Conservation (phyloP, 2,888 invertebrate genomes). For the Eupithecia inturbata region DNA sequence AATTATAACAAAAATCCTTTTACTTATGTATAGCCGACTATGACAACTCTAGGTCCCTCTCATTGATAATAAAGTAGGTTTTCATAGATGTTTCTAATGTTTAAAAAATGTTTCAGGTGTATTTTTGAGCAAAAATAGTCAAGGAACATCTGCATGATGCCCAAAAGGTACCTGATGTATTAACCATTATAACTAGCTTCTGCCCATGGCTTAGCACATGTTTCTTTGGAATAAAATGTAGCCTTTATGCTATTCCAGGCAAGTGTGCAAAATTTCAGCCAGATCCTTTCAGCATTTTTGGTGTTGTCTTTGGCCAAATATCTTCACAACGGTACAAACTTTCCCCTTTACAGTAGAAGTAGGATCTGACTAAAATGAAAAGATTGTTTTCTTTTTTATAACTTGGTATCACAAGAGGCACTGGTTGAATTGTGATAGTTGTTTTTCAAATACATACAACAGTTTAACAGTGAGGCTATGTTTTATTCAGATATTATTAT, state of each 20-base stretch:
- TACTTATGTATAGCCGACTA: background rate
- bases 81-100: background rate
- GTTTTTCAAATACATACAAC: background rate
- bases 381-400: too few species aligned
- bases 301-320: too few species aligned
- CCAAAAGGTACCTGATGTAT: conserved; percentile 20
- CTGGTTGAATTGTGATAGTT: background rate
- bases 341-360: too few species aligned
- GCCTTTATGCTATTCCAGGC: too few species aligned
- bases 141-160: conserved; percentile 17
- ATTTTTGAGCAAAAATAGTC: background rate
- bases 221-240: too few species aligned
- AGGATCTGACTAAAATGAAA: too few species aligned
- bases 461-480: background rate
- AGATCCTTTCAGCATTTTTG: too few species aligned
- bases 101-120: conserved; percentile 9
- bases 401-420: too few species aligned
- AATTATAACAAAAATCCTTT: background rate
- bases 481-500: background rate
- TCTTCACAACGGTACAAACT: too few species aligned
- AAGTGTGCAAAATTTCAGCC: too few species aligned
- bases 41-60: background rate
- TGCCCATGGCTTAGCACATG: too few species aligned
- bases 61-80: background rate
- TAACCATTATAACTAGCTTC: too few species aligned